Conservation (phyloP, 2,113 vertebrate genomes). For the Oryzias melastigma region DNA sequence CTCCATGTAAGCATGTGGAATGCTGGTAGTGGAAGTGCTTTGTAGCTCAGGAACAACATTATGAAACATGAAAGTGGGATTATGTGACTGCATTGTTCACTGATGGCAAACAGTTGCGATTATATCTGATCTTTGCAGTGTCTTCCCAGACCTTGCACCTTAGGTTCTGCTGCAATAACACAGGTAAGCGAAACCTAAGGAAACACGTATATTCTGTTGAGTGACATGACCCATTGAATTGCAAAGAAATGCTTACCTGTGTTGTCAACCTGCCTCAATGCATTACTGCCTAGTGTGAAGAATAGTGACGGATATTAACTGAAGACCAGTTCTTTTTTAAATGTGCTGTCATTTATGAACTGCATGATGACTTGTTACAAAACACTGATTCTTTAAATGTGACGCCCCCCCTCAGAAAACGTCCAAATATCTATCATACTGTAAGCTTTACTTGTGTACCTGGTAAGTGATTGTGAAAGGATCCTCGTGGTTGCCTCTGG, state of each 20-base stretch:
- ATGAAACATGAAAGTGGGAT: constrained; percentile 84
- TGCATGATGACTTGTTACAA: constrained; percentile 63
- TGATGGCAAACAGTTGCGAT: constrained; percentile 96
- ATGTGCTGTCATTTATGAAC: constrained; percentile 60
- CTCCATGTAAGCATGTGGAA: constrained; percentile 65
- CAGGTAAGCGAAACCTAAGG: constrained; percentile 99
- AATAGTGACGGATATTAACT: constrained; percentile 36
- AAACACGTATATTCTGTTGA: constrained; percentile 72
- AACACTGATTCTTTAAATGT: constrained; percentile 32
- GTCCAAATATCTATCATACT: constrained; percentile 30
- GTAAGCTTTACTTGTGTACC: constrained; percentile 31
- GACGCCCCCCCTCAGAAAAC: constrained; percentile 12
- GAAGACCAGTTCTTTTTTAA: constrained; percentile 27
- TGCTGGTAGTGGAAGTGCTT: constrained; percentile 54
- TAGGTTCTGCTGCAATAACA: constrained; percentile 99
- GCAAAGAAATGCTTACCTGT: constrained; percentile 69
- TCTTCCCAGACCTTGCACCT: constrained; percentile 98
- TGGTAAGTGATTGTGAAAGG: constrained; percentile 59
- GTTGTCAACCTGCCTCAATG: constrained; percentile 55
- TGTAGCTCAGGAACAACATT: constrained; percentile 65
- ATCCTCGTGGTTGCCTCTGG: constrained; percentile 50
- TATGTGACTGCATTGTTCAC: constrained; percentile 89
- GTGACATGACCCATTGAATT: constrained; percentile 56
- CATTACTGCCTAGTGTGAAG: constrained; percentile 45
- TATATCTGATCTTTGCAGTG: constrained; percentile 99